Evolutionary conservation across 2,797 vertebrate genomes (phyloP), one percentile per base, ranked within the genome.

Genomic region (Labeo calbasu): DNA sequence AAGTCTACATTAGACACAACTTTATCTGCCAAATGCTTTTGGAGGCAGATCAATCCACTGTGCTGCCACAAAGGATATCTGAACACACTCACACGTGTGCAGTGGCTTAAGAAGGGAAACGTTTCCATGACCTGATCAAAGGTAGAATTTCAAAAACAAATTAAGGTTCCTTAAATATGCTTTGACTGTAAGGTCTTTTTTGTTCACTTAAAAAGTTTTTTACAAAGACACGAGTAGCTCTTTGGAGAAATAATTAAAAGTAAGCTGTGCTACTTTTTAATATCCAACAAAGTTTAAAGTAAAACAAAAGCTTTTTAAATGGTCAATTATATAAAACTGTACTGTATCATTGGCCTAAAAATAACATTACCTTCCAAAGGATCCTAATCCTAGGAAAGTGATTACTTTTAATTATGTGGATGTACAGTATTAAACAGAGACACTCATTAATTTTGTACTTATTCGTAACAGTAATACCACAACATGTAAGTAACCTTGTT

Each of bases 21-120:
- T 84, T 84, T 23, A 57, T 77, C 63, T 68, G 73, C 65, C 82
- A 69, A 84, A 77, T 77, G 73, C 50, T 84, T 48, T 84, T 84
- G 75, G 73, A 84, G 50, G 51, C 63, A 77, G 82, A 84, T 76
- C 65, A 84, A 69, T 77, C 19, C 75, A 77, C 65, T 70, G 36
- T 12, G 9, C 73, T 70, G 73, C 48, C 19, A 57, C 85, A 83
- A 61, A 55, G 40, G 50, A 63, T 78, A 48, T 46, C 14, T 77
- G 23, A 70, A 69, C 28, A 70, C 75, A 19, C 28, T 8, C 12
- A n/a, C 36, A 59, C n/a, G 12, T 7, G 23, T 61, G 75, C 57
- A 21, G 13, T 57, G 72, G 76, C 9, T 48, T 48, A 61, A 15
- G 2, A 78, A 65, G 43, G n/a, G 13, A 2, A 46, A 59, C 4